phyloP scores from a whole-genome alignment of 2,113 vertebrate genomes.

The Ceyx melanurus region DNA sequence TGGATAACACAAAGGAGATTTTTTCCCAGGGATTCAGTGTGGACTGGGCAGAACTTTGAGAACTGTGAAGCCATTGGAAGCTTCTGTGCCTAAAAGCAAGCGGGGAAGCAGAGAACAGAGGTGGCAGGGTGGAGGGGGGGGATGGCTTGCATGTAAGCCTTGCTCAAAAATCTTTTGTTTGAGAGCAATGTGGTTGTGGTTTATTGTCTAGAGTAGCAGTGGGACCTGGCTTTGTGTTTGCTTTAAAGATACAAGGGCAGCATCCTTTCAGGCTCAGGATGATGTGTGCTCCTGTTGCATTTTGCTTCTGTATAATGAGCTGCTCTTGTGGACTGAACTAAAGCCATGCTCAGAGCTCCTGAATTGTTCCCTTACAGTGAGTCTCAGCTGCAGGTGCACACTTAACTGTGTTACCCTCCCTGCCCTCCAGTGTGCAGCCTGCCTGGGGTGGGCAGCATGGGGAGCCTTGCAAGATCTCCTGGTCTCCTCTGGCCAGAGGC shows the following conservation, averaged over 20 bases:
- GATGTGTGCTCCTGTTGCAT: rapidly evolving
- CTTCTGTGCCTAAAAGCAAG: not conserved
- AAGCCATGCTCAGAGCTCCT: not conserved
- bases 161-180: not conserved
- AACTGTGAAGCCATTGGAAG: not conserved
- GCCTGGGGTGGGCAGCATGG: not conserved
- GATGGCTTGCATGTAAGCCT: not conserved
- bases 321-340: rapidly evolving
- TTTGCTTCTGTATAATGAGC: not conserved
- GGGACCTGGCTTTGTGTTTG: not conserved
- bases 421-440: not conserved
- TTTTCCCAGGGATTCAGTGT: not conserved
- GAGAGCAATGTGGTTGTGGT: not conserved
- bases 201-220: not conserved
- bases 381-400: not conserved
- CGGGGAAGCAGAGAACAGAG: not conserved
- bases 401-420: not conserved
- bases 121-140: not conserved
- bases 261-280: not conserved
- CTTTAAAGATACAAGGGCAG: not conserved
- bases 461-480: not conserved
- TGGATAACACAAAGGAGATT: not conserved
- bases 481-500: not conserved
- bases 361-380: not conserved
- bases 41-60: not conserved